A percentile compares a stretch with the other conserved stretches of the same genome.
phyloP scores from a whole-genome alignment of 2,113 vertebrate species.

The Climacteris rufus region DNA sequence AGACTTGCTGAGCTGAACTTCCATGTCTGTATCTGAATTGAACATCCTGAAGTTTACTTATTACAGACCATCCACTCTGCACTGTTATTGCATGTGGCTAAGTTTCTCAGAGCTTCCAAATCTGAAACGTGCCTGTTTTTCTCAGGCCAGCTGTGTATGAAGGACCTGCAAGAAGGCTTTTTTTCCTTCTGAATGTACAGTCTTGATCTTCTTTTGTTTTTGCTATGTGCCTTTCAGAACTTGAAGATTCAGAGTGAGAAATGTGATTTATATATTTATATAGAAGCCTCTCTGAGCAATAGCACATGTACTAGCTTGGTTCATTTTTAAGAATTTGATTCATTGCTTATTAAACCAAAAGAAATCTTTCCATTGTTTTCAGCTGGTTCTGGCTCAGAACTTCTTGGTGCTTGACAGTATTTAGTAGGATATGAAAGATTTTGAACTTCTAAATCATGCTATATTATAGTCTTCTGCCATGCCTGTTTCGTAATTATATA shows the following conservation, averaged over 20 bases:
- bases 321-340: slow-evolving; percentile 44
- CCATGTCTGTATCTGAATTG: background rate
- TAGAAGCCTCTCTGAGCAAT: background rate
- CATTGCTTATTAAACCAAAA: slow-evolving; percentile 30
- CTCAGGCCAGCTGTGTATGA: background rate
- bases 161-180: background rate
- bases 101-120: background rate
- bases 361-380: slow-evolving; percentile 55
- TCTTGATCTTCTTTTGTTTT: background rate
- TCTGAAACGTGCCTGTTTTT: background rate
- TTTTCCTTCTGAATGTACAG: background rate
- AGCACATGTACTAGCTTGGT: background rate
- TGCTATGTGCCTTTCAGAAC: background rate
- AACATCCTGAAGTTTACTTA: background rate
- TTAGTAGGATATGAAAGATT: slow-evolving; percentile 56
- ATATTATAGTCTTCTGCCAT: background rate
- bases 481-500: slow-evolving; percentile 17
- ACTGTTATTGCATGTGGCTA: background rate
- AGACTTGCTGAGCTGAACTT: background rate
- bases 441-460: slow-evolving; percentile 48
- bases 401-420: slow-evolving; percentile 18
- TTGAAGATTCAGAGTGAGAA: background rate
- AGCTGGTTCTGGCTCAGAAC: slow-evolving; percentile 42
- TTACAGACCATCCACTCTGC: fast-evolving
- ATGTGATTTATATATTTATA: slow-evolving; percentile 11